Evolutionary conservation across 2,888 invertebrate species (phyloP), one percentile per base, ranked within the genome.

Genomic region (Uropetala carovei): DNA sequence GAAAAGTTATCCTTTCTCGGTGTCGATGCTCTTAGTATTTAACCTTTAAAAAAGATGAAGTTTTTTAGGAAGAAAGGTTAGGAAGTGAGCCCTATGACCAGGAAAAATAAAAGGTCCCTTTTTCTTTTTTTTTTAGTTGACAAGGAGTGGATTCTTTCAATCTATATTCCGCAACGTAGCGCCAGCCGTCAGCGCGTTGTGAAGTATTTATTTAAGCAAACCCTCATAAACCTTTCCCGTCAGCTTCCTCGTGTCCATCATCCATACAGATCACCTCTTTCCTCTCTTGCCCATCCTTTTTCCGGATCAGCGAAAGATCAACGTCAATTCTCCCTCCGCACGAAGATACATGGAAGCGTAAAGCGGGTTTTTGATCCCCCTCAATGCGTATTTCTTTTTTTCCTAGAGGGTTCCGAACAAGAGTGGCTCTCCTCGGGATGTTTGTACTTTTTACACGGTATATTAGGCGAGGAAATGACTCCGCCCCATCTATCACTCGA

Each of bases 201-300:
- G 75, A 14, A 13, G 27, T 75, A 27, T 75, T 75, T 75, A 27
- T 75, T 75, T 22, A 75, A 75, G 22, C 22, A 75, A 22, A 75
- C 27, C 75, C 75, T 27, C 27, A 27, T 27, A 68, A 68, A 68
- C 18, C 68, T n/a, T n/a, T 68, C 68, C 68, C 68, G 27, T 75
- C 75, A 75, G 75, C 27, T 9, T 22, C 22, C 75, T 75, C 27
- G 22, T 0, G 22, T 27, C 22, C 75, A 27, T 75, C 75, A 75
- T 27, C 22, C 75, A 27, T 27, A 75, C 75, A 75, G 22, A 75
- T 75, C 75, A 27, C 75, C 27, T 75, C 75, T 27, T 27, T 75
- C 43, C 43, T 75, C 43, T 75, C 27, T 27, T 75, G 75, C 75
- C 27, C 75, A 75, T 75, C 75, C 27, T 75, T 75, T 75, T 75